phyloP scores from a whole-genome alignment of 2,113 vertebrate species.

The Caracal caracal region DNA sequence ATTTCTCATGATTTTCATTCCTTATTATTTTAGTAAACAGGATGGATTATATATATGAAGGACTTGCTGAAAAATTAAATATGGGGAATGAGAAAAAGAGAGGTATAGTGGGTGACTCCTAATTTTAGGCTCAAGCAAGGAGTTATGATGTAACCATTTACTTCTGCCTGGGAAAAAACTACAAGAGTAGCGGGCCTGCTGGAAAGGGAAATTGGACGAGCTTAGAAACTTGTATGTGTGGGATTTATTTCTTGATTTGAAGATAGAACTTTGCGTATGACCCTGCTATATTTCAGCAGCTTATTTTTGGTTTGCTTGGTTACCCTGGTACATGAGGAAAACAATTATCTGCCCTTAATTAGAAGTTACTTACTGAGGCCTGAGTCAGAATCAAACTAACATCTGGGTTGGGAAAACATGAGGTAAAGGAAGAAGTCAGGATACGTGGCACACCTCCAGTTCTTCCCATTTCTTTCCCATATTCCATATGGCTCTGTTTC shows the following conservation, averaged over 20 bases:
- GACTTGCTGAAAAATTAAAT: not conserved
- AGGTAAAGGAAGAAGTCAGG: not conserved
- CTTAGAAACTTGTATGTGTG: not conserved
- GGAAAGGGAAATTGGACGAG: not conserved
- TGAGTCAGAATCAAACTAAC: conserved; percentile 33
- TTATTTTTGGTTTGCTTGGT: not conserved
- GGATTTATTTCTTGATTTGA: conserved; percentile 22
- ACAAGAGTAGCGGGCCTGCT: not conserved
- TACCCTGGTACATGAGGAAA: not conserved
- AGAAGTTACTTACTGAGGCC: not conserved
- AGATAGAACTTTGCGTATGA: conserved; percentile 15
- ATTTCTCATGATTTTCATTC: not conserved
- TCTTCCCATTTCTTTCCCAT: not conserved
- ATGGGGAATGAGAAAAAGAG: not conserved
- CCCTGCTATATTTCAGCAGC: not conserved
- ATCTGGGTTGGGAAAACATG: not conserved
- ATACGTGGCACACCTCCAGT: not conserved
- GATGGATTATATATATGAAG: not conserved
- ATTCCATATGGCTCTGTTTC: not conserved
- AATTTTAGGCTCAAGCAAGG: not conserved
- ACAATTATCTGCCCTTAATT: not conserved
- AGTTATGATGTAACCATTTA: not conserved
- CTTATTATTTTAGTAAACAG: not conserved
- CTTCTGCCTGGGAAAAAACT: not conserved
- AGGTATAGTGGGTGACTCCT: not conserved